These are phyloP conservation scores for Aldabrachelys gigantea DNA, from an alignment of 2,113 vertebrate species.

Conservation along the genomic window DNA sequence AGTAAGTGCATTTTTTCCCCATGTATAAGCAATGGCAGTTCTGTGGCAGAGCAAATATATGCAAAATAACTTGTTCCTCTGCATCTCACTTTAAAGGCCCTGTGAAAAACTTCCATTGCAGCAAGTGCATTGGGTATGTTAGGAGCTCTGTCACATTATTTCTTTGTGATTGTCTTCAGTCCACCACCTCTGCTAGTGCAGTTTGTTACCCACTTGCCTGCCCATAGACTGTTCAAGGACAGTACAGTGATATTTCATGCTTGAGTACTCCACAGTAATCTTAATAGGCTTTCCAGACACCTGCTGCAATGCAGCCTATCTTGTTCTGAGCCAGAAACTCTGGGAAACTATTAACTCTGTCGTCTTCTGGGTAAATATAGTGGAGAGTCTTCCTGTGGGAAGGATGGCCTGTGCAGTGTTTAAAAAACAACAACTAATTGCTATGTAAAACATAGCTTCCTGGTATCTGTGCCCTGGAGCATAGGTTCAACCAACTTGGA, in stretches of 20 bases:
- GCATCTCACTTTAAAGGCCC: not conserved
- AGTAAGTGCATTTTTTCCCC: not conserved
- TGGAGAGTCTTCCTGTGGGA: not conserved
- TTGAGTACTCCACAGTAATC: not conserved
- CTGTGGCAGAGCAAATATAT: slow-evolving; percentile 6
- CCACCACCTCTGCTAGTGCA: not conserved
- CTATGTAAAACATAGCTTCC: slow-evolving; percentile 1
- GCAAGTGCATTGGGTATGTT: not conserved
- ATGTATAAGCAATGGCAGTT: not conserved
- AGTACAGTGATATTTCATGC: not conserved
- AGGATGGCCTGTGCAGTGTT: not conserved
- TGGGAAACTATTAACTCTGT: not conserved
- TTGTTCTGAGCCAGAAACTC: not conserved
- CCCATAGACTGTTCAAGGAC: not conserved
- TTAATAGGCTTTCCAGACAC: not conserved
- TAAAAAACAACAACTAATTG: not conserved
- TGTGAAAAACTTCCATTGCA: slow-evolving; percentile 1
- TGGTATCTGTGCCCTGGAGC: slow-evolving; percentile 11
- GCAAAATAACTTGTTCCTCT: not conserved
- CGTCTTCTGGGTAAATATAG: not conserved
- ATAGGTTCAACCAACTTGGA: slow-evolving; percentile 28
- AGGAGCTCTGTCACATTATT: not conserved
- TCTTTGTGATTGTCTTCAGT: not conserved
- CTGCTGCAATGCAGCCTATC: not conserved
- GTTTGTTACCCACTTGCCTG: not conserved